Base-by-base conservation (phyloP, 2,888 invertebrate species). In the Falcaria lacertinaria region DNA sequence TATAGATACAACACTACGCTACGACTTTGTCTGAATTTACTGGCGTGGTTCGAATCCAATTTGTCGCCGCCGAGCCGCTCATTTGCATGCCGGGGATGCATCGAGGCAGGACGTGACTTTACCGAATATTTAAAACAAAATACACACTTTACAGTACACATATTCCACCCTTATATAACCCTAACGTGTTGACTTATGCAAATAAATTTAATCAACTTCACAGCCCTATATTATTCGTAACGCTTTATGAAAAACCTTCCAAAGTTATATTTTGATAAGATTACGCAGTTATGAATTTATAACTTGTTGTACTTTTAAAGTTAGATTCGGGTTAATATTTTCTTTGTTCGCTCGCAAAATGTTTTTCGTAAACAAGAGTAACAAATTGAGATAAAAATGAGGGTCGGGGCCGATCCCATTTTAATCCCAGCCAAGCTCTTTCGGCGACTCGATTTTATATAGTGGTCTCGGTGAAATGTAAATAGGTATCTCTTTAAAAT, bases 171-270 rank as follows among this genome's bases (percentile, higher is more conserved):
- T 57, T 57, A 64, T 72, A 78, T 77, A 77, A 72, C 77, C 64
- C 67, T 74, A 60, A 72, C 84, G 75, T 80, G 84, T 75, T 75
- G 80, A 82, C 79, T 84, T 86, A 86, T 88, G 86, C 79, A 82
- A 86, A 87, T 85, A 84, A 81, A 84, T 86, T 86, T 86, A 88
- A 86, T 86, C 79, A 82, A 83, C 80, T 82, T 81, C 69, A 36
- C 19, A 73, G 69, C 77, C 74, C 72, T 64, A 60, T 68, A n/a
- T n/a, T 67, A 64, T 73, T 69, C 68, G 60, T 58, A 60, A 63
- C 7, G 22, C 22, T 22, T 22, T 22, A 3, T 22, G 22, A 7
- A 22, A 22, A 22, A 7, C 22, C 7, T 22, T 22, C 22, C 22
- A 22, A 22, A 22, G n/a, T 22, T 22, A 22, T 22, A 22, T 7